Conservation (phyloP, 2,888 invertebrate species). For the Oligia latruncula region DNA sequence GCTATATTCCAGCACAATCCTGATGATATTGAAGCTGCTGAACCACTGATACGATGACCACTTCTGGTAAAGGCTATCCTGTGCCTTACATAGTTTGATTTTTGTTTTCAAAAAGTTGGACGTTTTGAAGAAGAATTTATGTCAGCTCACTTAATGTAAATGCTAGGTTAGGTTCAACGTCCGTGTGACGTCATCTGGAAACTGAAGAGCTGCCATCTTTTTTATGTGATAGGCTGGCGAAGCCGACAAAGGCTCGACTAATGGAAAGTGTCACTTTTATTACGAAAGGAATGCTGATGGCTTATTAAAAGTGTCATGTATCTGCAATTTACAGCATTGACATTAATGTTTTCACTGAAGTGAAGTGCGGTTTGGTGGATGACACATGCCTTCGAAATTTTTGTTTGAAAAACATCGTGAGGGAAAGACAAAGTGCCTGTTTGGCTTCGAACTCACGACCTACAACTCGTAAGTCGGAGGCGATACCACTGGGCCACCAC, state of each 20-base stretch:
- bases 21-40: not conserved
- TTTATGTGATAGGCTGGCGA: not conserved
- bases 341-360: not conserved
- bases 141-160: not conserved
- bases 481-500: too few species aligned
- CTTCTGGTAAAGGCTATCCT: not conserved
- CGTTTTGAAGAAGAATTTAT: conserved; percentile 1
- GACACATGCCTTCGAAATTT: not conserved
- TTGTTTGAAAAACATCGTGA: not conserved
- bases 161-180: not conserved
- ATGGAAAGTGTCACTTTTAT: not conserved
- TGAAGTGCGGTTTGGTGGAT: not conserved
- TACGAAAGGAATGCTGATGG: not conserved
- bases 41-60: not conserved
- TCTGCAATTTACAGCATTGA: not conserved
- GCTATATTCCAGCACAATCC: not conserved
- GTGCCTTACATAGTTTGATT: not conserved
- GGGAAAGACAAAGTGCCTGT: too few species aligned
- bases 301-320: not conserved
- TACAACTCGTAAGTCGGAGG: too few species aligned
- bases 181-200: conserved; percentile 10
- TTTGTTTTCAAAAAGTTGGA: conserved; percentile 13
- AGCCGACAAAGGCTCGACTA: not conserved
- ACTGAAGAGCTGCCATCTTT: not conserved
- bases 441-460: too few species aligned